Evolutionary conservation across 2,113 vertebrate genomes (phyloP).

Genomic region (Circaetus gallicus): DNA sequence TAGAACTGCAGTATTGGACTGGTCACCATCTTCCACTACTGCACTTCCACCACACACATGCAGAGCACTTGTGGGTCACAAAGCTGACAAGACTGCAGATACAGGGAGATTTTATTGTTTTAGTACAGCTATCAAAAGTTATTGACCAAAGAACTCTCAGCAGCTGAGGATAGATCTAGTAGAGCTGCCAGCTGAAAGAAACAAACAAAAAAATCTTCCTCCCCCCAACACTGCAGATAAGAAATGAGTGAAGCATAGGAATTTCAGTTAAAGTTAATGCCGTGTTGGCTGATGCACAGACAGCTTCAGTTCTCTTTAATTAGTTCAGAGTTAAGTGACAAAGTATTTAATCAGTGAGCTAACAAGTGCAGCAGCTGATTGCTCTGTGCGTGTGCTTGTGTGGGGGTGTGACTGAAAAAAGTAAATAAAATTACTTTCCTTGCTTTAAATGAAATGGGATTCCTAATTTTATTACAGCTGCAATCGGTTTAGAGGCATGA

Average conservation of each 20-base stretch:
- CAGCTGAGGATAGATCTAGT: neutral
- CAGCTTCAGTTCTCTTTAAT: conserved; percentile 74
- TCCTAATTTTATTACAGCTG: conserved; percentile 70
- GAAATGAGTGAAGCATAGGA: neutral
- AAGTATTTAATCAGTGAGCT: conserved; percentile 76
- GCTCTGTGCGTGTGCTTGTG: conserved; percentile 22
- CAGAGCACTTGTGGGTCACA: neutral
- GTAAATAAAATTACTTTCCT: conserved; percentile 75
- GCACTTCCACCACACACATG: rapidly evolving
- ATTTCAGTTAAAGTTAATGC: conserved; percentile 54
- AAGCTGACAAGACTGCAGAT: neutral
- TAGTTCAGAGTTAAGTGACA: conserved; percentile 74
- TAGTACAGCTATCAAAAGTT: neutral
- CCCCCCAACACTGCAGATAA: neutral
- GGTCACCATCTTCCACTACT: rapidly evolving
- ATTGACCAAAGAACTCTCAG: neutral
- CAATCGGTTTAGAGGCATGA: conserved; percentile 55
- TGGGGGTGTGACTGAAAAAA: conserved; percentile 43
- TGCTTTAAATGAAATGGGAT: conserved; percentile 64
- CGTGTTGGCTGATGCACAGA: conserved; percentile 37
- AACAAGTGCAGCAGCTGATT: conserved; percentile 71
- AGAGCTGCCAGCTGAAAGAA: neutral
- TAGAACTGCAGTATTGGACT: rapidly evolving
- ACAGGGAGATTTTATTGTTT: neutral
- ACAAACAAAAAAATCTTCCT: neutral